A percentile compares a stretch with the other conserved stretches of the same genome.
Evolutionary conservation across 2,888 invertebrate genomes (phyloP).

Genomic region (Volucella inflata): DNA sequence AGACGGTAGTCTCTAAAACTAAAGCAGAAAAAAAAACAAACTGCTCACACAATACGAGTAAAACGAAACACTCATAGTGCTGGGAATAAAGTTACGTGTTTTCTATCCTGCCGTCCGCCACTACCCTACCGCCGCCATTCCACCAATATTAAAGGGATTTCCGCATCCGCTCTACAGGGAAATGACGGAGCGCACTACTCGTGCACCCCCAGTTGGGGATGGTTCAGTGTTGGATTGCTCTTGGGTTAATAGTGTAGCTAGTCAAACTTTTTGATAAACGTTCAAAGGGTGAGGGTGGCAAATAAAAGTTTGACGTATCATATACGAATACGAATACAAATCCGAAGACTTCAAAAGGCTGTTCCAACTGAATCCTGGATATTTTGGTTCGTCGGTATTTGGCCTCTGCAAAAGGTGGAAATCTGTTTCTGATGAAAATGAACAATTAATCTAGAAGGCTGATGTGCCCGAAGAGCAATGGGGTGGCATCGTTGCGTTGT

Average conservation of each 20-base stretch:
- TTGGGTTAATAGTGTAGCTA: not conserved
- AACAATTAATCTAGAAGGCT: constrained; percentile 21
- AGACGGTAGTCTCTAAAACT: not conserved
- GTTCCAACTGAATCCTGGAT: not conserved
- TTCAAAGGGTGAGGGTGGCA: constrained; percentile 4
- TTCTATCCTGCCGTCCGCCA: too few species aligned
- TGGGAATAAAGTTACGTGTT: constrained; percentile 7
- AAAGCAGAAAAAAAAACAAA: not conserved
- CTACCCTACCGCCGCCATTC: not conserved
- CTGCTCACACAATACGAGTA: constrained; percentile 6
- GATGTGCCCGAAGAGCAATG: too few species aligned
- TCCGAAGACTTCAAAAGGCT: not conserved
- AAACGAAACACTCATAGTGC: constrained; percentile 9
- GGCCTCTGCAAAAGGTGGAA: constrained; percentile 8
- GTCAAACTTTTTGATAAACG: constrained; percentile 42
- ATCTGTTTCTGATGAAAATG: constrained; percentile 34
- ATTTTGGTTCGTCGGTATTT: not conserved
- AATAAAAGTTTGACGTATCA: constrained; percentile 20
- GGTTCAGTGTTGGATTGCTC: too few species aligned
- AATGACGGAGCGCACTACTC: constrained; percentile 18
- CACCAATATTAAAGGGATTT: not conserved
- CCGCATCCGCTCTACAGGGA: constrained; percentile 24
- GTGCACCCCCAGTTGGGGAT: too few species aligned
- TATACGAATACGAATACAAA: too few species aligned
- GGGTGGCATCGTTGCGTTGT: too few species aligned